Conservation (phyloP, 2,113 vertebrate species). For the Camelus bactrianus region DNA sequence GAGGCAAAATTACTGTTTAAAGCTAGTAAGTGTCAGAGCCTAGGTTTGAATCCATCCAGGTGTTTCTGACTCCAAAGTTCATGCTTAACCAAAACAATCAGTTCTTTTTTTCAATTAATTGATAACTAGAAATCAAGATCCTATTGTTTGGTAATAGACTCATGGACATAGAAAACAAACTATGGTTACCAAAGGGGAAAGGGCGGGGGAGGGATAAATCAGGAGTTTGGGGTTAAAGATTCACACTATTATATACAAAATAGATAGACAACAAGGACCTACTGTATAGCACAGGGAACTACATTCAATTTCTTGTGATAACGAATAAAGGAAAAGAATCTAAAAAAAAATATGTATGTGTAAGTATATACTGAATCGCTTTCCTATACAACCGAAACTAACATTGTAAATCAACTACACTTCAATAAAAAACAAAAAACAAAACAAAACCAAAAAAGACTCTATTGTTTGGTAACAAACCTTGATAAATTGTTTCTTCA, state of each 20-base stretch:
- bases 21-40: neutral
- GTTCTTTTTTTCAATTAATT: neutral
- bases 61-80: constrained; percentile 26
- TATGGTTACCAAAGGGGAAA: too few relatives aligned
- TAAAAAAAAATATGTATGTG: too few relatives aligned
- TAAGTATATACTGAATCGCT: too few relatives aligned
- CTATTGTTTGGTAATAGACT: neutral
- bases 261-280: too few relatives aligned
- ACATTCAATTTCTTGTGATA: too few relatives aligned
- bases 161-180: too few relatives aligned
- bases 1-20: constrained; percentile 14
- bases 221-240: too few relatives aligned
- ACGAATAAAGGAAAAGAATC: too few relatives aligned
- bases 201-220: too few relatives aligned
- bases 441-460: neutral
- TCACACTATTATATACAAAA: too few relatives aligned
- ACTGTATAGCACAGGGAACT: too few relatives aligned
- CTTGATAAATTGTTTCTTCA: neutral
- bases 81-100: neutral
- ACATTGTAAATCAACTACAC: neutral
- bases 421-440: neutral
- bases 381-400: neutral
- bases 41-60: neutral
- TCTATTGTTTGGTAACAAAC: neutral
- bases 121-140: constrained; percentile 40